Evolutionary conservation across 2,797 vertebrate genomes (phyloP), one percentile per base, ranked within the genome.

Genomic region (Pseudochromis fuscus): DNA sequence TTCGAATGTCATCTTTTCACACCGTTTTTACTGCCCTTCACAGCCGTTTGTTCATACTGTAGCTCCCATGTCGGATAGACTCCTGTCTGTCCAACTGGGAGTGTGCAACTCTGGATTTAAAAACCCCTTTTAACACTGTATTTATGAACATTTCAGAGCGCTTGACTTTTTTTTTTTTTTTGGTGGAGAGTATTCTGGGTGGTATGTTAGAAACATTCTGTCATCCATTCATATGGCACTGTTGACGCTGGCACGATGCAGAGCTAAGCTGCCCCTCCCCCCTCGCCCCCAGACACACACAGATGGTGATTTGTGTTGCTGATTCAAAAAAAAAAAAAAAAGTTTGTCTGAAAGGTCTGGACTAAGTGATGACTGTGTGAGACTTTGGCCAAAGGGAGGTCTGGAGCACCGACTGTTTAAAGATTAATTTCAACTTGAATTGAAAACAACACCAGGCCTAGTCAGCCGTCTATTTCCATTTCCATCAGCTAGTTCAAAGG

Each of bases 1-100:
- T 85, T 92, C 88, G 62, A 89, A 90, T 92, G 91, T 92, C 91
- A 88, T 86, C 68, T 82, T 87, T 88, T 87, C 79, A 72, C 68
- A 24, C 71, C 38, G 48, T 81, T 81, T 72, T 80, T 75, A 67
- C 67, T 63, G 71, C 79, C 70, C 84, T 79, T 38, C 72, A 76
- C 64, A 57, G 69, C 75, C 37, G 15, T 78, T 81, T 68, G 69
- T 75, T 84, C 71, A 81, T 86, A 82, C 84, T 85, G 84, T 86
- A 80, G 83, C 86, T 79, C 73, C 79, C 56, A 23, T 2, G 68
- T 73, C 50, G 57, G 62, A 33, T 73, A 51, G 80, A 74, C 56
- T 44, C 1, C 33, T 42, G 73, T 84, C 72, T 85, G 68, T 76
- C 31, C 5, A 59, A 27, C 37, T 9, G 51, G 76, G 64, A 79